These are phyloP conservation scores for Nannospalax galili DNA, from an alignment of 2,113 vertebrate species.

Conservation along the genomic window DNA sequence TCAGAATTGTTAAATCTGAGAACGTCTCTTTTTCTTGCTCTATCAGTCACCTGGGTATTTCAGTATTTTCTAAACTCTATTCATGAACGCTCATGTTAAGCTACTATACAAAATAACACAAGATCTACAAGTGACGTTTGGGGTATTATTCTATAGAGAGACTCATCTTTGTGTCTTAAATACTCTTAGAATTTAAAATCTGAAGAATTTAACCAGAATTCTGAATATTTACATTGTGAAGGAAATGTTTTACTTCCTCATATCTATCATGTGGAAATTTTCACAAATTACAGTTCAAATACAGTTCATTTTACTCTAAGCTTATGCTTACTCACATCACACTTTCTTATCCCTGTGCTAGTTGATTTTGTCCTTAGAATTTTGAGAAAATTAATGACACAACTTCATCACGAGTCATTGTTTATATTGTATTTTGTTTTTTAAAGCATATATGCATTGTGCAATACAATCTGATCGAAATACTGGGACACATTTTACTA, in stretches of 20 bases:
- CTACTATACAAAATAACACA: neutral
- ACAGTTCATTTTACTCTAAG: neutral
- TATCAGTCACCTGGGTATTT: neutral
- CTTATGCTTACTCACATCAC: neutral
- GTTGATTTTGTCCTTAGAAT: neutral
- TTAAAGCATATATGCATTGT: neutral
- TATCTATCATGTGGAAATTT: neutral
- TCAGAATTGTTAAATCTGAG: neutral
- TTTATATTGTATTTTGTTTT: neutral
- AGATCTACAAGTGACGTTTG: neutral
- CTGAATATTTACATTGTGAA: neutral
- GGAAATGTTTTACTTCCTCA: neutral
- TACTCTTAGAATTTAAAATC: neutral
- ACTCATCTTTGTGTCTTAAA: conserved; percentile 1
- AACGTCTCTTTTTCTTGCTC: neutral
- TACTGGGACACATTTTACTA: neutral
- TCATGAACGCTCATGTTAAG: neutral
- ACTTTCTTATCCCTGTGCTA: neutral
- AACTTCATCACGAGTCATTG: neutral
- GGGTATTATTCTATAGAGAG: neutral
- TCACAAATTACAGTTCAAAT: neutral
- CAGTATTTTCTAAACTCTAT: neutral
- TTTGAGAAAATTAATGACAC: neutral
- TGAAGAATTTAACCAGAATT: neutral
- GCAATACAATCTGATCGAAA: neutral